phyloP scores from a whole-genome alignment of 2,113 vertebrate genomes.

The Myotis yumanensis region DNA sequence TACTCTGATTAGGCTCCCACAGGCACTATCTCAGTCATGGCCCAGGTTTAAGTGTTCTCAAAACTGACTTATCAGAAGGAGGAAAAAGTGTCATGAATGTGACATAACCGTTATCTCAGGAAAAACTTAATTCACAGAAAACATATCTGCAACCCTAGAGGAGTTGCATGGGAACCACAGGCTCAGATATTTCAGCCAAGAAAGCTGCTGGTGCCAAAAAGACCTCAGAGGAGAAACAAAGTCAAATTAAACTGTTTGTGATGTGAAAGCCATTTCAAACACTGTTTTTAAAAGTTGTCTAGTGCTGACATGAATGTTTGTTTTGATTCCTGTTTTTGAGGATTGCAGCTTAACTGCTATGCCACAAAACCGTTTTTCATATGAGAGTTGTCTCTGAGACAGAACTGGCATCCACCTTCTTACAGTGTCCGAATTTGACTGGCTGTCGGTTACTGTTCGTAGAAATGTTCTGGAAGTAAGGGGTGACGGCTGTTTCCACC shows the following conservation, averaged over 20 bases:
- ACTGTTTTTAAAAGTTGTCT: not conserved
- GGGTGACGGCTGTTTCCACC: not conserved
- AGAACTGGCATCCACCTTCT: not conserved
- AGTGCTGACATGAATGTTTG: not conserved
- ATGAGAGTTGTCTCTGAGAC: not conserved
- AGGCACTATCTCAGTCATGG: not conserved
- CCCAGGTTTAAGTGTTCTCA: slow-evolving; percentile 27
- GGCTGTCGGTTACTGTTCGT: not conserved
- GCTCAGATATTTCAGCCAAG: not conserved
- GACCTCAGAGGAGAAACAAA: not conserved
- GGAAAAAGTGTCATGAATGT: not conserved
- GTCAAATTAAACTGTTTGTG: not conserved
- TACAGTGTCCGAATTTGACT: not conserved
- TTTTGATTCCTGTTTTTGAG: not conserved
- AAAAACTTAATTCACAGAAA: not conserved
- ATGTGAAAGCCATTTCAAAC: not conserved
- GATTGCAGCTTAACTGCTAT: not conserved
- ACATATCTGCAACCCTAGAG: not conserved
- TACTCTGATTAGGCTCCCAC: no score
- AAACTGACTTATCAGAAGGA: not conserved
- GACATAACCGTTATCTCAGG: not conserved
- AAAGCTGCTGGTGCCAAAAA: not conserved
- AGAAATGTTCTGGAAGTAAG: not conserved
- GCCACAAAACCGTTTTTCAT: not conserved
- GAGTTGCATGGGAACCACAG: not conserved